Evolutionary conservation across 2,113 vertebrate genomes (phyloP).

Genomic region (Chloroceryle aenea): DNA sequence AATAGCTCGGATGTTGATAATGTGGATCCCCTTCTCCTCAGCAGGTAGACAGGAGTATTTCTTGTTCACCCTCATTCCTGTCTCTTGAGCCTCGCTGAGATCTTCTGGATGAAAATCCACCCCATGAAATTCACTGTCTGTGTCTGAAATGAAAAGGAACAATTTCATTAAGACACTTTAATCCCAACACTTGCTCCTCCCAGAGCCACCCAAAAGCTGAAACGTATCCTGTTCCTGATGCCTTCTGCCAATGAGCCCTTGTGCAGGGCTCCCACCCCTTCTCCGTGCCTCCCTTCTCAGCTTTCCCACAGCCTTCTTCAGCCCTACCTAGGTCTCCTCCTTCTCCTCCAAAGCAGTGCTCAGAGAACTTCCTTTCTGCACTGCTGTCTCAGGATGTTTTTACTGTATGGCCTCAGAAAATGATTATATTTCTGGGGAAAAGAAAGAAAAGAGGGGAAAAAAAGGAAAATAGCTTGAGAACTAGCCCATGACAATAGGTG

Average conservation of each 20-base stretch:
- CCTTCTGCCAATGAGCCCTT: slow-evolving; percentile 14
- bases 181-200: slow-evolving; percentile 47
- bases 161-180: slow-evolving; percentile 5
- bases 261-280: slow-evolving; percentile 27
- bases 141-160: slow-evolving; percentile 47
- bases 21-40: slow-evolving; percentile 77
- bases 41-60: slow-evolving; percentile 75
- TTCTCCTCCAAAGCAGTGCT: neutral
- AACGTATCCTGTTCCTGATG: slow-evolving; percentile 24
- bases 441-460: neutral
- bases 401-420: neutral
- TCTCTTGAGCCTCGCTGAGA: slow-evolving; percentile 10
- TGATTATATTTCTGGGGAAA: neutral
- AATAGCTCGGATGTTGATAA: slow-evolving; percentile 68
- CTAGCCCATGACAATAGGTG: neutral
- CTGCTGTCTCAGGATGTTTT: neutral
- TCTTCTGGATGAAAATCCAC: slow-evolving; percentile 68
- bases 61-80: slow-evolving; percentile 78
- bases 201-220: slow-evolving; percentile 48
- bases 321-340: neutral
- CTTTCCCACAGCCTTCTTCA: slow-evolving; percentile 16
- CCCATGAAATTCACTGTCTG: slow-evolving; percentile 58
- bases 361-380: neutral
- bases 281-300: neutral
- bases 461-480: neutral